A percentile compares a stretch with the other conserved stretches of the same genome.
These are phyloP conservation scores for Phalanger gymnotis DNA, from an alignment of 2,797 vertebrate genomes.

Conservation along the genomic window DNA sequence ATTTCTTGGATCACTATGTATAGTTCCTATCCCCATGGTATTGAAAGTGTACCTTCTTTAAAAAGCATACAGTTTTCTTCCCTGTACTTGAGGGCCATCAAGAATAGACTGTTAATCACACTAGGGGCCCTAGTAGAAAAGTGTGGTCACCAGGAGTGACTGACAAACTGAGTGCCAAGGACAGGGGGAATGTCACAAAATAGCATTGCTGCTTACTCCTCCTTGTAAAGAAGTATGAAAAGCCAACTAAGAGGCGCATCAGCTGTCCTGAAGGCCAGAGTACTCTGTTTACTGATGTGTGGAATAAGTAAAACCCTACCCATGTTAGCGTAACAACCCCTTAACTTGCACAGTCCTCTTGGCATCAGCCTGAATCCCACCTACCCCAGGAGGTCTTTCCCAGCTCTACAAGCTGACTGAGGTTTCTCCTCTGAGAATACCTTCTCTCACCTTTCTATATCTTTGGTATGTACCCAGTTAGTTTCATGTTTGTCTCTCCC, in stretches of 20 bases:
- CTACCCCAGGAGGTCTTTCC: background rate
- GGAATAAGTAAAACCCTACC: background rate
- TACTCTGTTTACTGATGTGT: conserved; percentile 3
- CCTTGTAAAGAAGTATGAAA: conserved; percentile 41
- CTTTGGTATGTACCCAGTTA: background rate
- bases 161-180: conserved; percentile 70
- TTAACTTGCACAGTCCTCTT: background rate
- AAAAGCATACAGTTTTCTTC: conserved; percentile 61
- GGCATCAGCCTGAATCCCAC: background rate
- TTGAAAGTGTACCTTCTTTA: conserved; percentile 35
- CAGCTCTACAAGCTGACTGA: background rate
- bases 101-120: conserved; percentile 28
- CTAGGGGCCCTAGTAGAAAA: conserved; percentile 35
- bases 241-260: background rate
- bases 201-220: background rate
- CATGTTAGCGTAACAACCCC: background rate
- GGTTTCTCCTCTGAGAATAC: too few relatives aligned
- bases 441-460: too few relatives aligned
- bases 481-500: background rate
- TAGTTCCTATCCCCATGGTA: conserved; percentile 21
- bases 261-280: background rate
- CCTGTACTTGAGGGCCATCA: conserved; percentile 7
- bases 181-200: conserved; percentile 60
- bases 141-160: conserved; percentile 66
- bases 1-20: background rate